phyloP scores from a whole-genome alignment of 2,888 invertebrate genomes.

The Galeopsomyia nigrocyanea region DNA sequence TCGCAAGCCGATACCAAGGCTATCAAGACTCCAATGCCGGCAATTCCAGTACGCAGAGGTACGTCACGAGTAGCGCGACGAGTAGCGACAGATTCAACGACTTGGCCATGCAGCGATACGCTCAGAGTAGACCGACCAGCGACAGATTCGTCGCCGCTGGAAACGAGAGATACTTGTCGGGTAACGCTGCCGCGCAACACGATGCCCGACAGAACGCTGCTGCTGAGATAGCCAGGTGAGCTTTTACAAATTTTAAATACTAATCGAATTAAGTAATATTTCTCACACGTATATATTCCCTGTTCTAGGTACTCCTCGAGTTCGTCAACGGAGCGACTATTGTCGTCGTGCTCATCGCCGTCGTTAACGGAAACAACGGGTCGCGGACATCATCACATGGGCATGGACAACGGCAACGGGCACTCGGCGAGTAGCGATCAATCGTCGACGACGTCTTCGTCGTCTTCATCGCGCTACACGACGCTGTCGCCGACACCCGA shows the following conservation, averaged over 20 bases:
- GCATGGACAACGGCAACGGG: constrained; percentile 42
- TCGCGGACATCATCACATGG: constrained; percentile 46
- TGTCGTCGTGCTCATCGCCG: constrained; percentile 61
- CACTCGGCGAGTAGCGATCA: no score
- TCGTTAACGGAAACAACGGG: constrained; percentile 59
- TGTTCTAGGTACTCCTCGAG: constrained; percentile 53
- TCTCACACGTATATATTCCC: neutral
- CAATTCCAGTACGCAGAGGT: constrained; percentile 53
- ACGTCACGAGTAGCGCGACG: constrained; percentile 45
- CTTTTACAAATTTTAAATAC: neutral
- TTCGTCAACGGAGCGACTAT: constrained; percentile 62
- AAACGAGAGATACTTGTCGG: constrained; percentile 59
- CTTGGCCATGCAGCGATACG: constrained; percentile 58
- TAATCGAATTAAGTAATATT: neutral
- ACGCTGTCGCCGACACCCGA: constrained; percentile 58
- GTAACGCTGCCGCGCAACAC: constrained; percentile 26
- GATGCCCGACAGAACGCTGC: constrained; percentile 32
- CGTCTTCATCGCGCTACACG: constrained; percentile 56
- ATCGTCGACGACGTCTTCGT: constrained; percentile 43
- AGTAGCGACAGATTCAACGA: constrained; percentile 62
- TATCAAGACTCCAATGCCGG: constrained; percentile 55
- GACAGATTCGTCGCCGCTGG: constrained; percentile 56
- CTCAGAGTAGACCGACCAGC: constrained; percentile 56
- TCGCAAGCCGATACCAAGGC: constrained; percentile 53
- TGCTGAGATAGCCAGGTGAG: constrained; percentile 50